These are phyloP conservation scores for Megalops atlanticus DNA, from an alignment of 2,113 vertebrate species.

Conservation along the genomic window DNA sequence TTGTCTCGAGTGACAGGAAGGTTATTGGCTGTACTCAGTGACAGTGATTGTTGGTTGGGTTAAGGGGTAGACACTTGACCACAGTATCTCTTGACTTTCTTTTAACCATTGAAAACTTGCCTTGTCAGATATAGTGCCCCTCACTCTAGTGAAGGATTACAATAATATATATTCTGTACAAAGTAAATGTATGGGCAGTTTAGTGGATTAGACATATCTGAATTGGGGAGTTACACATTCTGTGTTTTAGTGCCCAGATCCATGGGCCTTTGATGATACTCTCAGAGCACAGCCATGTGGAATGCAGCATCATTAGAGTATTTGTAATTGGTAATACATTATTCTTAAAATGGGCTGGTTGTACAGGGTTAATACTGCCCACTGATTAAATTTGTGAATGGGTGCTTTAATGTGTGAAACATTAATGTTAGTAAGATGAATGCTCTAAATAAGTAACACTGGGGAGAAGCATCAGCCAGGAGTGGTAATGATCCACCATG, in stretches of 20 bases:
- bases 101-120: neutral
- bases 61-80: neutral
- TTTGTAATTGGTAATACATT: no score
- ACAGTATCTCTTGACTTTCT: neutral
- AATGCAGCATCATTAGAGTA: no score
- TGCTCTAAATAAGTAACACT: neutral
- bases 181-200: no score
- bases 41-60: neutral
- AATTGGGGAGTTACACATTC: no score
- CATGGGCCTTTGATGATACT: no score
- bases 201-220: neutral
- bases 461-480: neutral
- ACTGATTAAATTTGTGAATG: neutral
- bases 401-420: neutral
- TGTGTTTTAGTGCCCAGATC: no score
- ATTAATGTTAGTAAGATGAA: neutral
- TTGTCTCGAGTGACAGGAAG: neutral
- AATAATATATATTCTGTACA: no score
- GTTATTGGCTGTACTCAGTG: neutral
- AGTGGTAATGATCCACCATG: neutral
- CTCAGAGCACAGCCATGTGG: no score
- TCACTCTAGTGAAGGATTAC: no score
- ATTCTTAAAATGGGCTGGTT: neutral
- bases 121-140: no score
- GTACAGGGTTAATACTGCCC: neutral